phyloP scores from a whole-genome alignment of 2,888 invertebrate species.

The Tricholauxania praeusta region DNA sequence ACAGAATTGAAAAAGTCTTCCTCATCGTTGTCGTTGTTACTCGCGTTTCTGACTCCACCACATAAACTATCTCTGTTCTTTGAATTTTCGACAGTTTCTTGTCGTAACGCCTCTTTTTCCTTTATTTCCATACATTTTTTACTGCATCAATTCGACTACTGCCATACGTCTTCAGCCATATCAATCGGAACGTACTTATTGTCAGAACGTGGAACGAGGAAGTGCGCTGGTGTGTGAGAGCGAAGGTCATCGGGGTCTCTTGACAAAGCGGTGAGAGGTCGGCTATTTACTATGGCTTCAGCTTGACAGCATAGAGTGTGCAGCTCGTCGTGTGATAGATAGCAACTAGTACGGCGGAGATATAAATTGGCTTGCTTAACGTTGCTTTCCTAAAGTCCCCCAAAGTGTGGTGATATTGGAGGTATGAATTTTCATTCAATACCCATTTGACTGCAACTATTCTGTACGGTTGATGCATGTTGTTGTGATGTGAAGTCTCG shows the following conservation, averaged over 20 bases:
- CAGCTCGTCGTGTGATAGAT: neutral
- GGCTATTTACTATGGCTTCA: too few species aligned
- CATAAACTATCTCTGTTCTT: too few species aligned
- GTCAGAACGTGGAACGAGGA: too few species aligned
- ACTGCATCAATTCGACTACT: too few species aligned
- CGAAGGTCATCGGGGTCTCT: neutral
- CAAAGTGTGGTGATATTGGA: conserved; percentile 13
- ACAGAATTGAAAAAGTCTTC: too few species aligned
- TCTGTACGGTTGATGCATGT: conserved; percentile 17
- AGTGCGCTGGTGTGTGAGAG: conserved; percentile 18
- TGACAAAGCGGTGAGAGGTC: neutral
- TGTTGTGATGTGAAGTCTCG: neutral
- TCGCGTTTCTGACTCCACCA: too few species aligned
- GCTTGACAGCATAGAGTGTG: neutral
- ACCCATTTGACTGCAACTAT: conserved; percentile 13
- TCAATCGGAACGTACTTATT: too few species aligned
- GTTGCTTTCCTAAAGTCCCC: conserved; percentile 14
- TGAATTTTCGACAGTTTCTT: too few species aligned
- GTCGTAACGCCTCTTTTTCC: too few species aligned
- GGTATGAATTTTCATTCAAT: neutral
- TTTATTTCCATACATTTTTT: too few species aligned
- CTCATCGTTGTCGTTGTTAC: too few species aligned
- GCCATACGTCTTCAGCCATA: too few species aligned
- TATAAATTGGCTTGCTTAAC: conserved; percentile 1
- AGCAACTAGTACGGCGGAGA: neutral